Base-by-base conservation (phyloP, 2,797 vertebrate species). In the Cirrhinus molitorella region DNA sequence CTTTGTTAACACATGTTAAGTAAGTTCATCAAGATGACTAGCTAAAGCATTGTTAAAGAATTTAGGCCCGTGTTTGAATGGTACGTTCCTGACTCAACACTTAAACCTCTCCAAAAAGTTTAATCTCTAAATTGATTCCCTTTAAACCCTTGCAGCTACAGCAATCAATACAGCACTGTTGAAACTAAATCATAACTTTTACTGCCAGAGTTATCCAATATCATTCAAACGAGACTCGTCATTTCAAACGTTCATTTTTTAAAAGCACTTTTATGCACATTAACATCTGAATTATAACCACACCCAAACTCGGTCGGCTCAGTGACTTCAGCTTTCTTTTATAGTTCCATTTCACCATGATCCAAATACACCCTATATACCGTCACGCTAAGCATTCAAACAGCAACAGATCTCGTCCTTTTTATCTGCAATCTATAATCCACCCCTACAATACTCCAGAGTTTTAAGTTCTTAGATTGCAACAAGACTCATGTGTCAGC, bases 261-360 rank as follows among this genome's bases (percentile, higher is more conserved):
- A 53, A 66, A 49, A 2, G 12, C 72, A 49, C 10, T 66, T 51
- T 66, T 51, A 55, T 40, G 0, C 57, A 75, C 61, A 83, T 67
- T 75, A 14, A 53, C 23, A 16, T 82, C 34, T 31, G 25, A 67
- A 83, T 66, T 31, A 55, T 16, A 76, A 76, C 81, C 72, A 67
- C 81, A 83, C 71, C 81, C 71, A 76, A 74, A 76, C 61, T 13
- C 61, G 43, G 47, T 63, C 23, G 5, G 61, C 31, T 74, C 34
- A 65, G 9, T 66, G 37, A 25, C 61, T 55, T 75, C 37, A 67
- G 47, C 63, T 67, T 73, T 51, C 55, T 51, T 72, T 73, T 63
- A 61, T 49, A 63, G 43, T 79, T 66, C 25, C 21, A 73, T 14
- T 81, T 73, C 21, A 81, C 25, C 11, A 25, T 9, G 11, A 75